Conservation (phyloP, 2,113 vertebrate species). For the Brevimyrus niger region DNA sequence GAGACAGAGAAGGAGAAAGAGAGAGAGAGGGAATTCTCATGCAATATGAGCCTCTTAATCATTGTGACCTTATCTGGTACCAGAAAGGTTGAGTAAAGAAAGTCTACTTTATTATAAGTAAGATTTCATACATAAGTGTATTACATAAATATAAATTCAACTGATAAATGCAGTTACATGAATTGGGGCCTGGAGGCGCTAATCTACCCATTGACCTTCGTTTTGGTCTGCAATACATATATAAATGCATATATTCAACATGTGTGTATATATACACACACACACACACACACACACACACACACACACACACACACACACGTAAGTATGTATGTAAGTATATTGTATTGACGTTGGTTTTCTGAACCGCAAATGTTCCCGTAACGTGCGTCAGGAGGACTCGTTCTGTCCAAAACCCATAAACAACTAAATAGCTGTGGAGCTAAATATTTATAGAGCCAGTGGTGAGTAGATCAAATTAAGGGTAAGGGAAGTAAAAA, state of each 20-base stretch:
- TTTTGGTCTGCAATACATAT: not conserved
- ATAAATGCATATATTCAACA: not conserved
- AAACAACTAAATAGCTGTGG: constrained; percentile 12
- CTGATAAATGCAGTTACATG: not conserved
- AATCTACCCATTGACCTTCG: not conserved
- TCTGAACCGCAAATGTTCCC: not conserved
- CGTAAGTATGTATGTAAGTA: not conserved
- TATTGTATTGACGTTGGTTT: not conserved
- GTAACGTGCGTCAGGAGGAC: not conserved
- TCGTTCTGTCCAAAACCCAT: not conserved
- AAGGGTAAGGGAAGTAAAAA: not conserved
- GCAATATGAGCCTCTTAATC: not conserved
- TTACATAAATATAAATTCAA: not conserved
- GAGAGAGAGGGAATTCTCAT: not conserved
- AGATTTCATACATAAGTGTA: not conserved
- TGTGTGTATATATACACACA: too few relatives aligned
- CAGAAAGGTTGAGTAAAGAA: not conserved
- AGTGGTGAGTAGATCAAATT: not conserved
- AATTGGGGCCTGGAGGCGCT: not conserved
- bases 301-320: too few relatives aligned
- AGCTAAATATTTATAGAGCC: constrained; percentile 8
- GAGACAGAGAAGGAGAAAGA: not conserved
- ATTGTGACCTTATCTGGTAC: not conserved
- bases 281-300: too few relatives aligned
- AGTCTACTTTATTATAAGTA: not conserved